phyloP scores from a whole-genome alignment of 2,797 vertebrate genomes.

The Danio aesculapii region DNA sequence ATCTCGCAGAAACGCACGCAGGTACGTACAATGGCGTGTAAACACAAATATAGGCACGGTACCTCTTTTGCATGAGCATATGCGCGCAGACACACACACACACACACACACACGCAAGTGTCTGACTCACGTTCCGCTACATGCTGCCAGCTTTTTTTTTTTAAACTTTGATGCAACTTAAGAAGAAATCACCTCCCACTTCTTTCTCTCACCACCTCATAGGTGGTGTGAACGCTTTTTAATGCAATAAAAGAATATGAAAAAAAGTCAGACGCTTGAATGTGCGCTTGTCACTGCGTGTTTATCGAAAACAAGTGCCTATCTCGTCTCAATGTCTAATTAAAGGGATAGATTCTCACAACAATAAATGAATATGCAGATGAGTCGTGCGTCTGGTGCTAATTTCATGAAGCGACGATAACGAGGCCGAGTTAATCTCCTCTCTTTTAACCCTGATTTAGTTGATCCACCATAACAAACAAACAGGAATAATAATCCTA shows the following conservation, averaged over 20 bases:
- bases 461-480: slow-evolving; percentile 87
- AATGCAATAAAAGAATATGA: slow-evolving; percentile 66
- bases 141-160: slow-evolving; percentile 36
- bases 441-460: slow-evolving; percentile 83
- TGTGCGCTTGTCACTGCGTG: slow-evolving; percentile 66
- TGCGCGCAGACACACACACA: slow-evolving; percentile 22
- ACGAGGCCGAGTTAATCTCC: slow-evolving; percentile 83
- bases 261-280: slow-evolving; percentile 58
- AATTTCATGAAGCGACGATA: slow-evolving; percentile 79
- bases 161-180: slow-evolving; percentile 62
- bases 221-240: slow-evolving; percentile 63
- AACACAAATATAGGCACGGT: slow-evolving; percentile 29
- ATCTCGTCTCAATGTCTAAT: slow-evolving; percentile 78
- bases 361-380: slow-evolving; percentile 84
- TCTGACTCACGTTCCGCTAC: slow-evolving; percentile 57
- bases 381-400: slow-evolving; percentile 71
- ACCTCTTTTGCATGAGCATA: slow-evolving; percentile 35
- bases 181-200: slow-evolving; percentile 73
- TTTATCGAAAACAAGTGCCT: slow-evolving; percentile 72
- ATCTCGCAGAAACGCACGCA: slow-evolving; percentile 33
- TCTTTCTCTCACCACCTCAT: slow-evolving; percentile 67
- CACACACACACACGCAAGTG: slow-evolving; percentile 61
- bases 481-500: slow-evolving; percentile 88
- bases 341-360: slow-evolving; percentile 81
- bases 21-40: slow-evolving; percentile 24